Conservation (phyloP, 2,888 invertebrate genomes). For the Xestobium rufovillosum region DNA sequence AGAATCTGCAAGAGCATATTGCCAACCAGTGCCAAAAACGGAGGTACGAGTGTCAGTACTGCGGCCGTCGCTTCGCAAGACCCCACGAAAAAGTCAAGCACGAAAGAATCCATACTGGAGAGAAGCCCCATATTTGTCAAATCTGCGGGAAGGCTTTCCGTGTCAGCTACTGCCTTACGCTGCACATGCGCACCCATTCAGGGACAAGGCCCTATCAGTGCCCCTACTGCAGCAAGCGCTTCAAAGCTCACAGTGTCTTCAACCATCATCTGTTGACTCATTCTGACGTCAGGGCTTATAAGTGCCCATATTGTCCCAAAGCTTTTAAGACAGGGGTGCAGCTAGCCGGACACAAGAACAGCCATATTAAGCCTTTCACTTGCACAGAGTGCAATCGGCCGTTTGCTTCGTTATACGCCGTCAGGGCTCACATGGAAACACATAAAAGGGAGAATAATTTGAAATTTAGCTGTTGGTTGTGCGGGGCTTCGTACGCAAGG, state of each 20-base stretch:
- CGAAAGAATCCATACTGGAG: conserved; percentile 74
- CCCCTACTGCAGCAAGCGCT: conserved; percentile 62
- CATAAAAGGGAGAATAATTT: conserved; percentile 63
- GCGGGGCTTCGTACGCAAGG: conserved; percentile 71
- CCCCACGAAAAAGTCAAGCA: conserved; percentile 80
- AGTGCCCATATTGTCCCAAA: conserved; percentile 69
- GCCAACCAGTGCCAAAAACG: conserved; percentile 36
- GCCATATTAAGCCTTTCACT: conserved; percentile 72
- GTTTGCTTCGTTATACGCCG: conserved; percentile 70
- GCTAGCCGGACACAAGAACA: conserved; percentile 71
- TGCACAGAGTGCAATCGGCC: conserved; percentile 71
- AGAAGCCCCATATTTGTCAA: conserved; percentile 71
- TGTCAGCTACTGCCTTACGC: conserved; percentile 69
- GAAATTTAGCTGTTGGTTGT: conserved; percentile 60
- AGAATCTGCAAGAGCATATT: conserved; percentile 36
- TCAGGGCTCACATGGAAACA: conserved; percentile 67
- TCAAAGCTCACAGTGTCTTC: conserved; percentile 73
- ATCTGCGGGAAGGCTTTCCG: conserved; percentile 75
- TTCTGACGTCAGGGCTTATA: conserved; percentile 66
- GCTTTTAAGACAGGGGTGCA: conserved; percentile 76
- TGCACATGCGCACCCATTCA: conserved; percentile 74
- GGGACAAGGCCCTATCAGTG: conserved; percentile 71
- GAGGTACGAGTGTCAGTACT: conserved; percentile 65
- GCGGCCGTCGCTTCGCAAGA: conserved; percentile 61
- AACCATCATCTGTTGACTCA: conserved; percentile 71